Base-by-base conservation (phyloP, 2,888 invertebrate genomes). In the Elaeidobius kamerunicus region DNA sequence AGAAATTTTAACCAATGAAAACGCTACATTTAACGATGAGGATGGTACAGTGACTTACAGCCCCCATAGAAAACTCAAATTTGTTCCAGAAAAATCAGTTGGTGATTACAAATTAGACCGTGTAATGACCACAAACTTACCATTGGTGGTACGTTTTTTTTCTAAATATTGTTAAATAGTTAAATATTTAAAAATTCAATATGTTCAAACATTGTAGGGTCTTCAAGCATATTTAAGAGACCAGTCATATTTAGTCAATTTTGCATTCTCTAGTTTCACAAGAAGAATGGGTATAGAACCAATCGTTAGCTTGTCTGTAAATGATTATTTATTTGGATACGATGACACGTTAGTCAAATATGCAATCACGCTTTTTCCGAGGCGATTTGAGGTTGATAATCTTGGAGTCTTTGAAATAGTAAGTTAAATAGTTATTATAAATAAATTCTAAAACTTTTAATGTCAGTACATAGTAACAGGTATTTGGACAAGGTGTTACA, bases 371-470 rank as follows among this genome's bases (percentile, higher is more conserved):
- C 70, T 88, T 32, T 68, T 91, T 14, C 91, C 91, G 0, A 82
- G 79, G 34, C 85, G 88, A 78, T 86, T 92, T 11, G 82, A 88
- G 62, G 91, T 91, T 64, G 74, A 78, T n/a, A 82, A 80, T 64
- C 86, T 93, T 62, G 93, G 92, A 1, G 76, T 92, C 38, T 73
- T 92, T 61, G 91, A 90, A 65, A 78, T 88, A 73, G 91, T 91
- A 71, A 78, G 80, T 73, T 27, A n/a, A n/a, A n/a, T n/a, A n/a
- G n/a, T n/a, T n/a, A n/a, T n/a, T n/a, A n/a, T n/a, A n/a, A n/a
- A n/a, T n/a, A n/a, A n/a, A n/a, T n/a, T n/a, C n/a, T n/a, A n/a
- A n/a, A n/a, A n/a, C n/a, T n/a, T n/a, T n/a, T n/a, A n/a, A n/a
- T n/a, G n/a, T n/a, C n/a, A n/a, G n/a, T n/a, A n/a, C n/a, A n/a